These are phyloP conservation scores for Drosophila atripex DNA, from an alignment of 2,888 invertebrate species.

Conservation along the genomic window DNA sequence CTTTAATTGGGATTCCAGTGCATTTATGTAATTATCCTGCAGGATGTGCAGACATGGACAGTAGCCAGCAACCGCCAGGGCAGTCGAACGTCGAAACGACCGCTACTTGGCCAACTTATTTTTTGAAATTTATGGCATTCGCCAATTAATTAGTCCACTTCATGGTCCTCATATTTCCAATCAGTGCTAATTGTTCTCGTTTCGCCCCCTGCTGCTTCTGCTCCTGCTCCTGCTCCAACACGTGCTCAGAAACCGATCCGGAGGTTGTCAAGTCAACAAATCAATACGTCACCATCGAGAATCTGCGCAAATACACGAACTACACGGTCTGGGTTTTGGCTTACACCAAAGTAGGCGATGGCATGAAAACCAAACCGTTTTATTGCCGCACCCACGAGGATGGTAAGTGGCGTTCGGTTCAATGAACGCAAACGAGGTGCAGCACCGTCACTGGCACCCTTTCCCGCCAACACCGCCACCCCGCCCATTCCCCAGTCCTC, in stretches of 20 bases:
- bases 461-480: neutral
- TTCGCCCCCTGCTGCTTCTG: constrained; percentile 14
- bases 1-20: constrained; percentile 14
- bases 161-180: constrained; percentile 59
- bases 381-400: constrained; percentile 96
- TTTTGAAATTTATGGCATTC: constrained; percentile 38
- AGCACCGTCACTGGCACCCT: constrained; percentile 9
- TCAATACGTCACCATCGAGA: constrained; percentile 86
- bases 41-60: constrained; percentile 17
- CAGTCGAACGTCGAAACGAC: neutral
- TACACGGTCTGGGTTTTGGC: constrained; percentile 96
- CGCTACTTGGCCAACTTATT: constrained; percentile 17
- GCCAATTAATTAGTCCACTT: constrained; percentile 57
- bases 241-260: constrained; percentile 87
- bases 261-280: constrained; percentile 88
- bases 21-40: constrained; percentile 27
- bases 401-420: constrained; percentile 85
- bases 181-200: constrained; percentile 63
- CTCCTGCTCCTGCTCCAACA: neutral
- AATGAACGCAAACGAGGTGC: constrained; percentile 74
- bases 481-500: neutral
- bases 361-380: constrained; percentile 92
- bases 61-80: neutral
- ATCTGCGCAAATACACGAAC: constrained; percentile 93
- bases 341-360: constrained; percentile 95